Evolutionary conservation across 2,797 vertebrate genomes (phyloP).

Genomic region (Molossus molossus): DNA sequence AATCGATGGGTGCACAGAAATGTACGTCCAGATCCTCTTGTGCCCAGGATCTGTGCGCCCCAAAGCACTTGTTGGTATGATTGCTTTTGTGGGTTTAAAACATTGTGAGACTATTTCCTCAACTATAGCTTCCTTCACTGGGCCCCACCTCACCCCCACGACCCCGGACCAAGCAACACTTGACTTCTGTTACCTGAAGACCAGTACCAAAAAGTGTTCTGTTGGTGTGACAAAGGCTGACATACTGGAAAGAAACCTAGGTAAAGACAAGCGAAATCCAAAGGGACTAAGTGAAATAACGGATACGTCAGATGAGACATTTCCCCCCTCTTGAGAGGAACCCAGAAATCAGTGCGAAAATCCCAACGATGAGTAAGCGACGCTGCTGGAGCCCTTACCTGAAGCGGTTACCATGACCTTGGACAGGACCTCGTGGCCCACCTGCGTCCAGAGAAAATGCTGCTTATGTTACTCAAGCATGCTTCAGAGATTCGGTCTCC

Average conservation of each 20-base stretch:
- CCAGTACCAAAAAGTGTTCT: slow-evolving; percentile 82
- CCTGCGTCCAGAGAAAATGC: neutral
- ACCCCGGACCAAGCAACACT: slow-evolving; percentile 74
- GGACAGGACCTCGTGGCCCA: neutral
- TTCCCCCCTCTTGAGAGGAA: slow-evolving; percentile 49
- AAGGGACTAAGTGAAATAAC: slow-evolving; percentile 71
- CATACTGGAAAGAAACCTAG: slow-evolving; percentile 81
- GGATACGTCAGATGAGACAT: slow-evolving; percentile 65
- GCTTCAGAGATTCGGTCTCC: neutral
- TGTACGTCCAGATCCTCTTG: neutral
- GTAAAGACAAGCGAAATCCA: slow-evolving; percentile 76
- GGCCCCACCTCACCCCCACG: neutral
- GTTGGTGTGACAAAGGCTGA: slow-evolving; percentile 82
- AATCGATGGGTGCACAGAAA: neutral
- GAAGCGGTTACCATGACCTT: neutral
- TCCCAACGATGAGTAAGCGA: neutral
- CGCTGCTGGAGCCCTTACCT: neutral
- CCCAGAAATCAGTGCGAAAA: slow-evolving; percentile 59
- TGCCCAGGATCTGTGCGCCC: slow-evolving; percentile 52
- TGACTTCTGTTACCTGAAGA: slow-evolving; percentile 80
- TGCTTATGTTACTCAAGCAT: neutral
- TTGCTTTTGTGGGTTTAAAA: slow-evolving; percentile 79
- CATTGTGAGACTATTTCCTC: slow-evolving; percentile 76
- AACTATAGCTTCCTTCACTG: slow-evolving; percentile 67
- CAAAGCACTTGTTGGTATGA: slow-evolving; percentile 62